Percentiles rank a stretch among this genome's conserved stretches.
Evolutionary conservation across 1,140 invertebrate species (phyloP).

Genomic region (Bombyx mandarina): DNA sequence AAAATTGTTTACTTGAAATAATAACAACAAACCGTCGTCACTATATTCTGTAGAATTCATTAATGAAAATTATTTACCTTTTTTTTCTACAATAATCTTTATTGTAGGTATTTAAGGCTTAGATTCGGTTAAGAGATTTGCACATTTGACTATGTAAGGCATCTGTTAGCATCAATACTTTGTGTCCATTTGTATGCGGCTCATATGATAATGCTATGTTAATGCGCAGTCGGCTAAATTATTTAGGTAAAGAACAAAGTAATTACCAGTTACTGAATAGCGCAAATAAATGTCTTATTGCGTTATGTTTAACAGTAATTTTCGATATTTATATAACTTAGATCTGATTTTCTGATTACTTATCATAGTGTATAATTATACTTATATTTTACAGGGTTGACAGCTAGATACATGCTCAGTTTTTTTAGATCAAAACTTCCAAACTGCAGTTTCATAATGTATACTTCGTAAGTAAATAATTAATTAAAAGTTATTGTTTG

Average conservation of each 20-base stretch:
- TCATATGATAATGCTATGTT: constrained; percentile 5
- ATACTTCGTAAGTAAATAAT: too few relatives aligned
- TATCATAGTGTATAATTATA: not conserved
- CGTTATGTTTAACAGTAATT: constrained; percentile 4
- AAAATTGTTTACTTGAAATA: too few relatives aligned
- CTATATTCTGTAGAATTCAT: too few relatives aligned
- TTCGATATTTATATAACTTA: constrained; percentile 4
- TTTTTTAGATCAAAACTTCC: not conserved
- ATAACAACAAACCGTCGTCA: too few relatives aligned
- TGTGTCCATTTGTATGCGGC: not conserved
- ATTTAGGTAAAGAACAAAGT: constrained; percentile 9
- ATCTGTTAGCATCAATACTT: too few relatives aligned
- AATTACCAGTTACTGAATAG: constrained; percentile 10
- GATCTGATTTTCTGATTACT: not conserved
- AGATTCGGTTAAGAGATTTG: too few relatives aligned
- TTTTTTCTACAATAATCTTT: too few relatives aligned
- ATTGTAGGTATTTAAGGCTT: too few relatives aligned
- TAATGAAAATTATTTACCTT: too few relatives aligned
- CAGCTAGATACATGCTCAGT: not conserved
- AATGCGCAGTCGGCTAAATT: constrained; percentile 5
- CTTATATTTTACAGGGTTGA: not conserved
- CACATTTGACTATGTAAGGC: too few relatives aligned
- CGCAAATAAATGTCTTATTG: constrained; percentile 10
- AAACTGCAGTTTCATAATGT: not conserved
- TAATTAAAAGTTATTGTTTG: too few relatives aligned